Evolutionary conservation across 2,888 invertebrate species (phyloP).

Genomic region (Hermodice carunculata): DNA sequence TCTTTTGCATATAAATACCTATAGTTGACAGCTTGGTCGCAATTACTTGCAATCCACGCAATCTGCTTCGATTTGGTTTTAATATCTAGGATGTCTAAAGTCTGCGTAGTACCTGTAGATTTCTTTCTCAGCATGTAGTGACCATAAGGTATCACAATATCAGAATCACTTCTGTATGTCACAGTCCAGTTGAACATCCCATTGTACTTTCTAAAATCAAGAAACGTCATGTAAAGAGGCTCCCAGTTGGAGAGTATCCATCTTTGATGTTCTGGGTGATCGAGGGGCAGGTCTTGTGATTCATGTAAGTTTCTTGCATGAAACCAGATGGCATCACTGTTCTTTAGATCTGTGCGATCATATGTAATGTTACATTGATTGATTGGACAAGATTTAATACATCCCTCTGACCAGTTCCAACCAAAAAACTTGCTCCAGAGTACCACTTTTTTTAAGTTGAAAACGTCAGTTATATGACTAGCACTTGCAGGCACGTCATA

Average conservation of each 20-base stretch:
- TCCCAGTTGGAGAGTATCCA: constrained; percentile 3
- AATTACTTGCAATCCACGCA: constrained; percentile 4
- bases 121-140: background rate
- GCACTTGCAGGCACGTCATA: too few species aligned
- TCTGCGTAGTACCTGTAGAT: too few species aligned
- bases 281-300: background rate
- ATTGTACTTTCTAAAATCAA: background rate
- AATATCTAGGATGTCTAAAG: too few species aligned
- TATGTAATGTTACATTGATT: background rate
- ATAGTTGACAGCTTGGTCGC: background rate
- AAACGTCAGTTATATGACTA: too few species aligned
- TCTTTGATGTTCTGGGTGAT: background rate
- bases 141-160: background rate
- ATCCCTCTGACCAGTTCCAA: too few species aligned
- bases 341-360: background rate
- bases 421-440: too few species aligned
- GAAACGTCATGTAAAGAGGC: background rate
- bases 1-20: background rate
- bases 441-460: too few species aligned
- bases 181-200: constrained; percentile 4
- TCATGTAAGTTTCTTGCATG: background rate
- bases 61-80: background rate
- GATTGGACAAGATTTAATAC: too few species aligned
- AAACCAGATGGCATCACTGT: background rate
- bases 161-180: background rate